phyloP scores from a whole-genome alignment of 2,797 vertebrate species.

The Helostoma temminkii region DNA sequence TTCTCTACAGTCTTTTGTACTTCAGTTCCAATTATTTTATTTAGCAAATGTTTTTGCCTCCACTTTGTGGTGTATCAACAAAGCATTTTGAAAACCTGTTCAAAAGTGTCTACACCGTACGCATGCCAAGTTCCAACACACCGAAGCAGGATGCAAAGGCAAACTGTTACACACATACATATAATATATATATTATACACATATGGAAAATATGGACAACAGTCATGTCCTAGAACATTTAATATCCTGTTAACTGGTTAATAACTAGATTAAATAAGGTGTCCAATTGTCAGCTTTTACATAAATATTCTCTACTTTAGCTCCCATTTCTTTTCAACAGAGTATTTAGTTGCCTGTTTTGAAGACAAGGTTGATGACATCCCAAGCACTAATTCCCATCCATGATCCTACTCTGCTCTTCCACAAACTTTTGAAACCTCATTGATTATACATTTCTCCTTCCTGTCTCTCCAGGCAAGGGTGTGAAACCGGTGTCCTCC shows the following conservation, averaged over 20 bases:
- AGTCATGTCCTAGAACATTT: constrained; percentile 1
- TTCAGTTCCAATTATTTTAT: constrained; percentile 12
- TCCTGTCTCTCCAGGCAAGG: constrained; percentile 43
- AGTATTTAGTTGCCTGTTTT: constrained; percentile 45
- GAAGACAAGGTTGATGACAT: constrained; percentile 57
- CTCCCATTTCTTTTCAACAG: constrained; percentile 17
- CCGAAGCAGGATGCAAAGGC: background rate
- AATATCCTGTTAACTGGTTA: constrained; percentile 29
- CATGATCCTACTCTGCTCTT: constrained; percentile 57
- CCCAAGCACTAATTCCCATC: constrained; percentile 39
- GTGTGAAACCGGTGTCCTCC: constrained; percentile 65
- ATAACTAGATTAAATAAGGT: constrained; percentile 11
- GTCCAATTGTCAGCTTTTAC: constrained; percentile 18
- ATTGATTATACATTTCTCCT: constrained; percentile 57
- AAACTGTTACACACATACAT: background rate
- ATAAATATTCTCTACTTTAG: constrained; percentile 25
- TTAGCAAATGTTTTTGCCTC: background rate
- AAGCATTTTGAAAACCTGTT: constrained; percentile 28
- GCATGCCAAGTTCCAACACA: too few relatives aligned
- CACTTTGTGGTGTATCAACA: constrained; percentile 19
- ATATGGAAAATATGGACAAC: constrained; percentile 19
- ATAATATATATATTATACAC: constrained; percentile 8
- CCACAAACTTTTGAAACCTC: constrained; percentile 65
- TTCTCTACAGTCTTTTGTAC: background rate
- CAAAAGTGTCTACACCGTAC: constrained; percentile 20